phyloP scores from a whole-genome alignment of 1,140 invertebrate species.

The Notospermus geniculatus region DNA sequence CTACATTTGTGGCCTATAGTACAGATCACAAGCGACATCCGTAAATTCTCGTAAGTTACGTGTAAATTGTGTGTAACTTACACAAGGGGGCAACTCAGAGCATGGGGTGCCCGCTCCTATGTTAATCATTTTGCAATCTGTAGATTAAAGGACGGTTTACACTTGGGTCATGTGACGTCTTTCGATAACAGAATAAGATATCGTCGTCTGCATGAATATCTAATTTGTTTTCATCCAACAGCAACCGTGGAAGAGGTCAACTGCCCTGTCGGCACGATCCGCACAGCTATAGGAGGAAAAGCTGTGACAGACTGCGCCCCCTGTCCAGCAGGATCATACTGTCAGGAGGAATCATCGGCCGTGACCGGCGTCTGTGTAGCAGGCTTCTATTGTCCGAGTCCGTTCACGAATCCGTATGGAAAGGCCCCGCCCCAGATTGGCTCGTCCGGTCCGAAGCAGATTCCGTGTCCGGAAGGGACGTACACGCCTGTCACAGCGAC shows the following conservation, averaged over 20 bases:
- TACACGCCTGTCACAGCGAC: constrained; percentile 40
- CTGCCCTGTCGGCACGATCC: constrained; percentile 48
- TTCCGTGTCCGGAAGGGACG: constrained; percentile 47
- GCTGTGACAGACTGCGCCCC: constrained; percentile 39
- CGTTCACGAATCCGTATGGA: constrained; percentile 40
- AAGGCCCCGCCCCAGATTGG: constrained; percentile 36
- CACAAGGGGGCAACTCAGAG: no score
- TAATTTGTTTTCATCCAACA: no score
- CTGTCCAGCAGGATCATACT: constrained; percentile 47
- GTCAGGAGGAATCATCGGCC: constrained; percentile 36
- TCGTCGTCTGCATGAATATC: no score
- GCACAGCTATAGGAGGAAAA: constrained; percentile 30
- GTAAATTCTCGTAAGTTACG: no score
- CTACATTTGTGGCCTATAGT: neutral
- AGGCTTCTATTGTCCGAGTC: constrained; percentile 49
- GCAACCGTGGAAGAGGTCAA: constrained; percentile 44
- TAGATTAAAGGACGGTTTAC: no score
- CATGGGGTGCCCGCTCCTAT: no score
- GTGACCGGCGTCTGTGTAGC: constrained; percentile 33
- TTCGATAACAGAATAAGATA: no score
- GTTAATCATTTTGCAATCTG: no score
- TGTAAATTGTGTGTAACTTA: no score
- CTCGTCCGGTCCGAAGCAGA: constrained; percentile 42
- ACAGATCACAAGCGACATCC: no score
- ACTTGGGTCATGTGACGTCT: no score